A percentile compares a stretch with the other conserved stretches of the same genome.
phyloP scores from a whole-genome alignment of 2,888 invertebrate species.

The Apamea anceps region DNA sequence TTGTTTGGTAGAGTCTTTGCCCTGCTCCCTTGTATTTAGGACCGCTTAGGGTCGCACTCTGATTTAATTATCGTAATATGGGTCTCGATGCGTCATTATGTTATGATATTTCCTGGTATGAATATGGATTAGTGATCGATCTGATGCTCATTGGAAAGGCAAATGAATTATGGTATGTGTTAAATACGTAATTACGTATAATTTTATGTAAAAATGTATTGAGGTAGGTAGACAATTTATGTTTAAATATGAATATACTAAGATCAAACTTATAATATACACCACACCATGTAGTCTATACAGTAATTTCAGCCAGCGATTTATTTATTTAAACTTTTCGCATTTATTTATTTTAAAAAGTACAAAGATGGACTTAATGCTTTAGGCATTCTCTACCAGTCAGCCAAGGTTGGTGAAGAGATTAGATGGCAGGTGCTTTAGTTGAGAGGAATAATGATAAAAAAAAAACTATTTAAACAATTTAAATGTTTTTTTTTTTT shows the following conservation, averaged over 20 bases:
- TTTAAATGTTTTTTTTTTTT: not conserved
- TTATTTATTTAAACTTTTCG: not conserved
- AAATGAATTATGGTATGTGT: slow-evolving; percentile 33
- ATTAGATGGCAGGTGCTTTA: too few species aligned
- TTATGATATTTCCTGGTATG: slow-evolving; percentile 52
- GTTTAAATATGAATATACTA: not conserved
- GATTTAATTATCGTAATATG: slow-evolving; percentile 64
- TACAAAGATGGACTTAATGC: too few species aligned
- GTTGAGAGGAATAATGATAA: too few species aligned
- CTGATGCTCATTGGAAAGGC: slow-evolving; percentile 27
- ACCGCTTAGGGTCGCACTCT: slow-evolving; percentile 62
- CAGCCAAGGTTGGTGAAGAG: too few species aligned
- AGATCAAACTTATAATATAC: not conserved
- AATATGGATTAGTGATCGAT: slow-evolving; percentile 47
- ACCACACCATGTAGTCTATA: too few species aligned
- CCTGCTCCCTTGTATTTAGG: slow-evolving; percentile 72
- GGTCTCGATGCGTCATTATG: slow-evolving; percentile 44
- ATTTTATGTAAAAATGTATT: slow-evolving; percentile 28
- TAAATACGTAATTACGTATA: slow-evolving; percentile 26
- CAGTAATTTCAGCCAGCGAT: not conserved
- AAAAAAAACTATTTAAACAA: not conserved
- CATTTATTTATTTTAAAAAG: too few species aligned
- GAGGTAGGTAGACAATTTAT: slow-evolving; percentile 29
- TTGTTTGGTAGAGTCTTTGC: slow-evolving; percentile 79
- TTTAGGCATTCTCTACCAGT: too few species aligned